phyloP scores from a whole-genome alignment of 2,797 vertebrate genomes.

The Manis crassicaudata region DNA sequence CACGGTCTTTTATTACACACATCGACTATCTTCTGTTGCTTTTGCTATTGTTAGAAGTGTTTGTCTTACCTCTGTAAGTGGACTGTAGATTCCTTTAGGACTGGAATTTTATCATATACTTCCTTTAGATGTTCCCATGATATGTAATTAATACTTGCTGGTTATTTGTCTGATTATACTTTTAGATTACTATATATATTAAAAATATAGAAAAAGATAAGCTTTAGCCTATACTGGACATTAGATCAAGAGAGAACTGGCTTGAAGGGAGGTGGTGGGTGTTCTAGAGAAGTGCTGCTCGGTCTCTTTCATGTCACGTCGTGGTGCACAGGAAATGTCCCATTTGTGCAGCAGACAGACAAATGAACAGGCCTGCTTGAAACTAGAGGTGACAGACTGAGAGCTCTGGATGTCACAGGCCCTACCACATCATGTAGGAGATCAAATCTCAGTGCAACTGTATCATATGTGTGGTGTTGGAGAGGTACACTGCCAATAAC shows the following conservation, averaged over 20 bases:
- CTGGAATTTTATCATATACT: neutral
- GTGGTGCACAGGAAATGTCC: neutral
- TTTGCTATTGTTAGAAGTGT: slow-evolving; percentile 10
- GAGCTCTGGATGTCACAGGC: neutral
- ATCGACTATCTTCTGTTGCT: slow-evolving; percentile 19
- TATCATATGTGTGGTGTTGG: neutral
- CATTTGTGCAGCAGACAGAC: neutral
- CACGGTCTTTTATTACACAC: slow-evolving; percentile 1
- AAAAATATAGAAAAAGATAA: neutral
- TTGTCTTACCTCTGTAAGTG: slow-evolving; percentile 29
- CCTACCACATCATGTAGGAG: neutral
- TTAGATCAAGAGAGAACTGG: neutral
- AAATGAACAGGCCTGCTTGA: neutral
- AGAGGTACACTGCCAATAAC: neutral
- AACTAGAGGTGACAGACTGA: neutral
- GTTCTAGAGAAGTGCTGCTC: neutral
- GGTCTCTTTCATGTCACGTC: neutral
- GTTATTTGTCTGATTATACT: neutral
- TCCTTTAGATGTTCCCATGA: neutral
- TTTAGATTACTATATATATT: slow-evolving; percentile 1
- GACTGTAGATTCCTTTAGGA: slow-evolving; percentile 12
- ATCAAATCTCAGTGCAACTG: neutral
- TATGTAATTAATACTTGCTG: neutral
- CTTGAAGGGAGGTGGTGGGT: neutral
- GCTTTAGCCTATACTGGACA: neutral